phyloP scores from a whole-genome alignment of 2,888 invertebrate genomes.

The Ectobius pallidus region DNA sequence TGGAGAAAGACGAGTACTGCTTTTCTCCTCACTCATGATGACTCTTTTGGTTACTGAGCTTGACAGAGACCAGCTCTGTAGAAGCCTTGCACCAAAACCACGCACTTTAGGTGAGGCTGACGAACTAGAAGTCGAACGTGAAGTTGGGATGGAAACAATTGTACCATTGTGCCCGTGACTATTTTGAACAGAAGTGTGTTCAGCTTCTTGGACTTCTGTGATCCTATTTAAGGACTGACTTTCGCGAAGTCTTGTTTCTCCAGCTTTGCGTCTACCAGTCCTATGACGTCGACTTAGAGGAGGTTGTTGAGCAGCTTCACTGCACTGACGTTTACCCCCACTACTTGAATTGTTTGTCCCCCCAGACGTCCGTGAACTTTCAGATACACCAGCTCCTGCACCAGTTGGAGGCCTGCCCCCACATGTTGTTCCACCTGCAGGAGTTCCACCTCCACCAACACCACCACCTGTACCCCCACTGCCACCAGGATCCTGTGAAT shows the following conservation, averaged over 20 bases:
- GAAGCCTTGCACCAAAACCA: constrained; percentile 59
- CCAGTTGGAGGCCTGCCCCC: constrained; percentile 42
- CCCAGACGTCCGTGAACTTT: constrained; percentile 40
- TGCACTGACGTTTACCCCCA: constrained; percentile 51
- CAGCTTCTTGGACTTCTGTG: constrained; percentile 83
- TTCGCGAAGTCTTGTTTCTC: constrained; percentile 73
- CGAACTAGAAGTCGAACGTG: constrained; percentile 45
- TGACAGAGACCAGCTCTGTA: constrained; percentile 57
- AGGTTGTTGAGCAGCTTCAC: constrained; percentile 50
- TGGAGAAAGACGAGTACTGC: neutral
- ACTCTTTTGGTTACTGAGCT: constrained; percentile 5
- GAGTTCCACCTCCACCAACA: constrained; percentile 40
- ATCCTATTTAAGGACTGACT: constrained; percentile 85
- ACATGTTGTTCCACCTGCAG: constrained; percentile 35
- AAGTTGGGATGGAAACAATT: constrained; percentile 43
- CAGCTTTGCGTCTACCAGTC: constrained; percentile 62
- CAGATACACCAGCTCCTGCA: constrained; percentile 40
- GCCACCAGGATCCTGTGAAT: constrained; percentile 76
- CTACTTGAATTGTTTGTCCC: constrained; percentile 47
- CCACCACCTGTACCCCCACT: constrained; percentile 55
- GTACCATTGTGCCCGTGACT: constrained; percentile 31
- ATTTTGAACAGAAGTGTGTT: constrained; percentile 46
- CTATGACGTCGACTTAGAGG: constrained; percentile 60
- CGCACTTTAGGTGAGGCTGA: constrained; percentile 55
- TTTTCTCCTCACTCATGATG: neutral